A percentile compares a stretch with the other conserved stretches of the same genome.
phyloP scores from a whole-genome alignment of 2,888 invertebrate species.

The Clostera curtula region DNA sequence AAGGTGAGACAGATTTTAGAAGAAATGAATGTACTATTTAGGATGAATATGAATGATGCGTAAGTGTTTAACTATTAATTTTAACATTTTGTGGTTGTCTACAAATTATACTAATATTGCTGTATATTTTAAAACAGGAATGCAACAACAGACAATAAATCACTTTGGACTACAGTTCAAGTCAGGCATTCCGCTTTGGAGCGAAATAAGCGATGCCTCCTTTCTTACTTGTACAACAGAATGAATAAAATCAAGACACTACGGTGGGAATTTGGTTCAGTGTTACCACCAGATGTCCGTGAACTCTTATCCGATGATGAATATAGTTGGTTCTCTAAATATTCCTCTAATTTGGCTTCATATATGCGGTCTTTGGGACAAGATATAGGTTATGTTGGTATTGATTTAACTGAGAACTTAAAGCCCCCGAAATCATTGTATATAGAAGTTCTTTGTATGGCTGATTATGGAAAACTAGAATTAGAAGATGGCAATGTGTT shows the following conservation, averaged over 20 bases:
- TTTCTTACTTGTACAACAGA: constrained; percentile 89
- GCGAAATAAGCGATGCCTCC: constrained; percentile 91
- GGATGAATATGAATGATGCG: constrained; percentile 91
- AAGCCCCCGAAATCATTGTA: constrained; percentile 94
- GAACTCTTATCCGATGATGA: constrained; percentile 87
- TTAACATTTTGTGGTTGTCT: neutral
- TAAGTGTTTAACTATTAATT: constrained; percentile 78
- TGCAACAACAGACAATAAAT: constrained; percentile 73
- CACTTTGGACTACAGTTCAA: constrained; percentile 84
- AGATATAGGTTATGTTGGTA: constrained; percentile 78
- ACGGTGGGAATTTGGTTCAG: constrained; percentile 97
- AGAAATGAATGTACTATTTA: constrained; percentile 89
- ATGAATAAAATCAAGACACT: constrained; percentile 87
- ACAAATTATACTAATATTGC: neutral
- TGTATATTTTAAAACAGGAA: constrained; percentile 45
- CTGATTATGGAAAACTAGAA: constrained; percentile 95
- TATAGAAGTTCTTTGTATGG: constrained; percentile 92
- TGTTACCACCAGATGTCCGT: constrained; percentile 90
- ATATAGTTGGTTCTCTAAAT: constrained; percentile 90
- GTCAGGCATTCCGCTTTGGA: constrained; percentile 90
- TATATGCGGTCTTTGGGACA: constrained; percentile 94
- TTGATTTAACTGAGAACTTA: constrained; percentile 90
- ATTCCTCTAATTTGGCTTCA: constrained; percentile 87
- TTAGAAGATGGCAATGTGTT: constrained; percentile 94
- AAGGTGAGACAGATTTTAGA: constrained; percentile 87